These are phyloP conservation scores for Spisula solida DNA, from an alignment of 2,888 invertebrate species.

Conservation along the genomic window DNA sequence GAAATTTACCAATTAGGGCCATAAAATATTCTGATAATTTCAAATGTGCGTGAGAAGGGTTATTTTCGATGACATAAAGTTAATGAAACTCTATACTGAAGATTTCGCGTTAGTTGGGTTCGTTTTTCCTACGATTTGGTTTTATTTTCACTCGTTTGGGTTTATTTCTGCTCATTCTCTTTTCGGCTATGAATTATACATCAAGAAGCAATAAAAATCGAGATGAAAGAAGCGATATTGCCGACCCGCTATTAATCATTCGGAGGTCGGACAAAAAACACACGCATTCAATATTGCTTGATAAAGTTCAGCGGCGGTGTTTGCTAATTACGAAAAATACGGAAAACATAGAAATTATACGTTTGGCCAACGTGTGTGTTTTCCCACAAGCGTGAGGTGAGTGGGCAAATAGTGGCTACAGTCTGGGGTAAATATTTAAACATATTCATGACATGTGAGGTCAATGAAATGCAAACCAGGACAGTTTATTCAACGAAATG, in stretches of 20 bases:
- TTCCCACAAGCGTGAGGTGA: conserved; percentile 19
- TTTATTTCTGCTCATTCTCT: conserved; percentile 30
- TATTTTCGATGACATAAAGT: conserved; percentile 38
- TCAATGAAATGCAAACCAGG: background rate
- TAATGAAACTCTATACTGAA: conserved; percentile 28
- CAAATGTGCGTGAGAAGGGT: conserved; percentile 45
- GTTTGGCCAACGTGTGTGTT: conserved; percentile 42
- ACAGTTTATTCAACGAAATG: background rate
- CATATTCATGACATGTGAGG: background rate
- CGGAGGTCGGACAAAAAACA: conserved; percentile 22
- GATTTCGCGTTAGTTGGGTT: conserved; percentile 28
- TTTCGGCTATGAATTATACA: conserved; percentile 58
- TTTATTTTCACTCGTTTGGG: conserved; percentile 27
- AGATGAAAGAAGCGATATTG: conserved; percentile 53
- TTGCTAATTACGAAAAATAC: conserved; percentile 37
- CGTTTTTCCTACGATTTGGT: conserved; percentile 12
- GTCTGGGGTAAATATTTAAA: conserved; percentile 28
- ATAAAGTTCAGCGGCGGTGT: background rate
- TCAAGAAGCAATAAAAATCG: conserved; percentile 44
- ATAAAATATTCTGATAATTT: conserved; percentile 56
- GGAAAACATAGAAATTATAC: conserved; percentile 4
- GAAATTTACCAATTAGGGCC: conserved; percentile 39
- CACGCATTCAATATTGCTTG: conserved; percentile 40
- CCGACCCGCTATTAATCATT: conserved; percentile 54
- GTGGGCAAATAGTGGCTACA: background rate